Base-by-base conservation (phyloP, 1,140 invertebrate genomes). In the Drosophila punjabiensis region DNA sequence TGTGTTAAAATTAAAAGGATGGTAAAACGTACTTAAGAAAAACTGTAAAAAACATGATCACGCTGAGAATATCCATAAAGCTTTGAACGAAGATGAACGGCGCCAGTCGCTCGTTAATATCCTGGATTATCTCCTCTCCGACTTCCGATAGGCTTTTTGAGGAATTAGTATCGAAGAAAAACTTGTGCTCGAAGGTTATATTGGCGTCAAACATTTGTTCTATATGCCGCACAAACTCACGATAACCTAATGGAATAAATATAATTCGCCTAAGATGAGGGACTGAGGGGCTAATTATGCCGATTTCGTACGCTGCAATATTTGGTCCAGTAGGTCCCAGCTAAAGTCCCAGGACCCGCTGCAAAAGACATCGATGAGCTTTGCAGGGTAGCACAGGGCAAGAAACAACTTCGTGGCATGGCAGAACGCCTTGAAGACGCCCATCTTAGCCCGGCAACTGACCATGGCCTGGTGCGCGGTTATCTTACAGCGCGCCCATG, bases 121-220 rank as follows among this genome's bases (percentile, higher is more conserved):
- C 96, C 0, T 81, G 90, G 0, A 95, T 89, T 53, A 96, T 95
- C 58, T 92, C 94, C 3, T 92, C 91, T 0, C 95, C 93, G 11
- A 96, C 93, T 35, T 95, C 94, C 5, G 79, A 71, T 11, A 95
- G 81, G 41, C 93, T 94, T 76, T 93, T 95, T 5, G 94, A 95
- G 37, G 94, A 92, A 43, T 95, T 96, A 9, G 95, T 95, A 28
- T 95, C 93, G 60, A 95, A 95, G 16, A 95, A 92, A 74, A 96
- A 96, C 0, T 95, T 94, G 82, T 97, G 96, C 0, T 95, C 95
- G 56, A 96, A 95, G 64, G 95, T 94, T 0, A 97, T 93, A 45
- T 95, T 94, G 0, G 96, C 95, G 71, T 95, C 95, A 78, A 97
- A 96, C 94, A 96, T 95, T 13, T 94, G 94, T 61, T 94, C 94